Percentiles rank a stretch among this genome's conserved stretches.
Conservation (phyloP, 2,797 vertebrate species). For the Naso thynnoides region DNA sequence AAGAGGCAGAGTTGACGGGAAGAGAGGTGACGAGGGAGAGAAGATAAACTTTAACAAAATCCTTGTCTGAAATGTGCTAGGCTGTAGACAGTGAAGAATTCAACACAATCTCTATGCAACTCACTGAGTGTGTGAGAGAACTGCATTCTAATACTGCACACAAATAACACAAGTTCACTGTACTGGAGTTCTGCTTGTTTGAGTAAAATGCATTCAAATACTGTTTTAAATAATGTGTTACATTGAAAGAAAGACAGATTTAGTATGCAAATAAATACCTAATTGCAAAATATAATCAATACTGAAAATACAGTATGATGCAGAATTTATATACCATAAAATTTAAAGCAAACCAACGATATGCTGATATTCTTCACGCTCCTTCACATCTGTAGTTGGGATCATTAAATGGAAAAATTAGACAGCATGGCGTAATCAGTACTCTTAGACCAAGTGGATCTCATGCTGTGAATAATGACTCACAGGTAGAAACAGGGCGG, state of each 20-base stretch:
- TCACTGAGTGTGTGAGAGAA: neutral
- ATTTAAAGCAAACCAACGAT: too few relatives aligned
- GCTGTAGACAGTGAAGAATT: conserved; percentile 10
- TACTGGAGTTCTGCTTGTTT: neutral
- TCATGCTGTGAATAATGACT: too few relatives aligned
- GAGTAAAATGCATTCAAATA: neutral
- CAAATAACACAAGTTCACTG: neutral
- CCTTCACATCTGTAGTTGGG: too few relatives aligned
- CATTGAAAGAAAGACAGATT: neutral
- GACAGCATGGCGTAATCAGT: too few relatives aligned
- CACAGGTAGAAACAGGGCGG: too few relatives aligned
- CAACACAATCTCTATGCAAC: neutral
- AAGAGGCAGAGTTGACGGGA: neutral
- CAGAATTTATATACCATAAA: too few relatives aligned
- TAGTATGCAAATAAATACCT: neutral
- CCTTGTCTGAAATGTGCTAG: conserved; percentile 11
- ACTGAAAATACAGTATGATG: too few relatives aligned
- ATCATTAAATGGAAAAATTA: too few relatives aligned
- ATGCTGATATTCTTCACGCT: too few relatives aligned
- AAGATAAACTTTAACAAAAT: conserved; percentile 13
- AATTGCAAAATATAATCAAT: too few relatives aligned
- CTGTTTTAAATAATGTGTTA: neutral
- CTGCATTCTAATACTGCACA: neutral
- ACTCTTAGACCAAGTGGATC: too few relatives aligned
- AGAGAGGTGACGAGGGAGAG: conserved; percentile 3